Conservation (phyloP, 2,113 vertebrate genomes). For the Nibea coibor region DNA sequence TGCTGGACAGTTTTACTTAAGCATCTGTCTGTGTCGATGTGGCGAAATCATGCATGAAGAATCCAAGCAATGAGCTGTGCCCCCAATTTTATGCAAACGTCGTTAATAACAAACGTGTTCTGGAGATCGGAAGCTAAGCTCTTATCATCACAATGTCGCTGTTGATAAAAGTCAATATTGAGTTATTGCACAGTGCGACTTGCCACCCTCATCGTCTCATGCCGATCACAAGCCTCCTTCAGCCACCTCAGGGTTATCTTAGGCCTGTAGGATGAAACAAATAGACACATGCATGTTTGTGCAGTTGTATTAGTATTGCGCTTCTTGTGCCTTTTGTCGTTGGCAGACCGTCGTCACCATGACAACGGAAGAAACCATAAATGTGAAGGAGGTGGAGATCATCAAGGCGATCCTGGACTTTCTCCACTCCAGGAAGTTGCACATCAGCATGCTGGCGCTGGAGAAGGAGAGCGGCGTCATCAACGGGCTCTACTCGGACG, state of each 20-base stretch:
- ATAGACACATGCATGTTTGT: not conserved
- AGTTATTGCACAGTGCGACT: not conserved
- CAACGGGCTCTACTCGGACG: constrained; percentile 98
- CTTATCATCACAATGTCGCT: not conserved
- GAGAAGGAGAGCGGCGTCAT: constrained; percentile 99
- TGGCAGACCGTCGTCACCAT: constrained; percentile 85
- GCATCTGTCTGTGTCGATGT: not conserved
- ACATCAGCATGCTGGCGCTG: constrained; percentile 98
- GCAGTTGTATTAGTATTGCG: not conserved
- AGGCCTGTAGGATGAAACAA: not conserved
- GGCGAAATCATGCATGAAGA: not conserved
- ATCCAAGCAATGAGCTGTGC: too few relatives aligned
- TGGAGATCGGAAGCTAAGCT: not conserved
- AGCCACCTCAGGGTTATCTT: not conserved
- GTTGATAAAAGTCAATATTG: not conserved
- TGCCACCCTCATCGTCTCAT: not conserved
- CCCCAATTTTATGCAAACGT: too few relatives aligned
- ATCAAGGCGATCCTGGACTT: constrained; percentile 98
- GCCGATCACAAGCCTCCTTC: not conserved
- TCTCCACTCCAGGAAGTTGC: constrained; percentile 95
- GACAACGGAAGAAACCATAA: constrained; percentile 98
- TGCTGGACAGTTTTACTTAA: not conserved
- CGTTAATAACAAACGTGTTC: not conserved
- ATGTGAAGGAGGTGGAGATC: constrained; percentile 98
- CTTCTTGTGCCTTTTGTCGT: not conserved